Evolutionary conservation across 2,888 invertebrate species (phyloP).

Genomic region (Drosophila prolongata): DNA sequence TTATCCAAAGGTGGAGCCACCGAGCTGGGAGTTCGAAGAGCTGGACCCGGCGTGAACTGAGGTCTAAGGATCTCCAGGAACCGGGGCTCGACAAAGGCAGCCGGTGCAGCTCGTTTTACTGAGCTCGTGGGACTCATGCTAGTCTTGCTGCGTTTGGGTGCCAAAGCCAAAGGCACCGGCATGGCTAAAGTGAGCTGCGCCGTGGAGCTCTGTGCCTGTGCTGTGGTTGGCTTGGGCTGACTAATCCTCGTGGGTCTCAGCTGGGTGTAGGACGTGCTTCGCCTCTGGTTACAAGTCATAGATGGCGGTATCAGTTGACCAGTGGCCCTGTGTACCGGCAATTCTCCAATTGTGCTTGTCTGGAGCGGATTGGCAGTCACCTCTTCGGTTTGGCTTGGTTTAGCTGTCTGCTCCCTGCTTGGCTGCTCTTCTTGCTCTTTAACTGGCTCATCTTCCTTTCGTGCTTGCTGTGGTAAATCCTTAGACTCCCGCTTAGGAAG

Average conservation of each 20-base stretch:
- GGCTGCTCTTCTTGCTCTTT: not conserved
- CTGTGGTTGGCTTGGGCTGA: constrained; percentile 66
- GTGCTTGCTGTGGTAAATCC: not conserved
- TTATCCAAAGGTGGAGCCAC: constrained; percentile 51
- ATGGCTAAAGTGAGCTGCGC: constrained; percentile 62
- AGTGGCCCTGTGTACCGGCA: constrained; percentile 10
- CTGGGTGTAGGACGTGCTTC: constrained; percentile 83
- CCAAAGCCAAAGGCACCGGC: constrained; percentile 68
- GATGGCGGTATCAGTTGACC: constrained; percentile 49
- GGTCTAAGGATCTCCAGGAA: constrained; percentile 95
- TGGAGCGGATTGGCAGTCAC: constrained; percentile 12
- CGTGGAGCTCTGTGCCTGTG: constrained; percentile 65
- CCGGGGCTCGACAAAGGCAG: constrained; percentile 95
- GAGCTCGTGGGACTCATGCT: constrained; percentile 84
- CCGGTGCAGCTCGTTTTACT: constrained; percentile 86
- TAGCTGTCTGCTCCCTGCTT: not conserved
- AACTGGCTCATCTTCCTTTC: not conserved
- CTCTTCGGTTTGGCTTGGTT: not conserved
- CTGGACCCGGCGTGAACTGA: constrained; percentile 94
- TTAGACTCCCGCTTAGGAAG: not conserved
- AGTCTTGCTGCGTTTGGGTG: constrained; percentile 81
- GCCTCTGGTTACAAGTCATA: constrained; percentile 66
- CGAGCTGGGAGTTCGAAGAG: constrained; percentile 87
- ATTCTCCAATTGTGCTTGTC: constrained; percentile 20
- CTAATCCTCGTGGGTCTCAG: constrained; percentile 61